A percentile compares a stretch with the other conserved stretches of the same genome.
These are phyloP conservation scores for Natrix natrix DNA, from an alignment of 2,797 vertebrate species.

Conservation along the genomic window DNA sequence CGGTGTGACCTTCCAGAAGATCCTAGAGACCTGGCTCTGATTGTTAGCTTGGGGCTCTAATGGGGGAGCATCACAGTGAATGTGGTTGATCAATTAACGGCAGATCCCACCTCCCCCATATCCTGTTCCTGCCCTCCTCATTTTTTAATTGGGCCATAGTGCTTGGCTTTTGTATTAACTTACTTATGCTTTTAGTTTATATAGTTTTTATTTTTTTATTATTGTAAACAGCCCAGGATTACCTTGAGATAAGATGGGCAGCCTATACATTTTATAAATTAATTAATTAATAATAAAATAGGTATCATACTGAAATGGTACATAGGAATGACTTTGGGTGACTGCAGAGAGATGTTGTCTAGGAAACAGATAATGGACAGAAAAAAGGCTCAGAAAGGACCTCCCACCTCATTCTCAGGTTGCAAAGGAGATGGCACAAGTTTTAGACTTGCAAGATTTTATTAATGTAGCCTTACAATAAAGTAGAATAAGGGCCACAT, in stretches of 20 bases:
- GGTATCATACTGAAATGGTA: neutral
- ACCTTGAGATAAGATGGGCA: neutral
- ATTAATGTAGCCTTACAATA: neutral
- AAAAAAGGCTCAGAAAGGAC: neutral
- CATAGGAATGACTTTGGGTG: neutral
- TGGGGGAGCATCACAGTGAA: neutral
- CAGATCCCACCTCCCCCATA: neutral
- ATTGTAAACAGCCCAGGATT: neutral
- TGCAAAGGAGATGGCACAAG: neutral
- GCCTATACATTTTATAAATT: neutral
- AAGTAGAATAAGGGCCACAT: neutral
- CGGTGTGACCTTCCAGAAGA: neutral
- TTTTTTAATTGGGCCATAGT: neutral
- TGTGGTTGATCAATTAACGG: neutral
- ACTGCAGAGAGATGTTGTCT: neutral
- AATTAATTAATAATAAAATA: neutral
- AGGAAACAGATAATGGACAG: neutral
- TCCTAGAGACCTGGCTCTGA: neutral
- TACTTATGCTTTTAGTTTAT: neutral
- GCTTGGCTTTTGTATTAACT: neutral
- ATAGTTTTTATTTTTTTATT: neutral
- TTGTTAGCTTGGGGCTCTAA: neutral
- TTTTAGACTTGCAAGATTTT: neutral
- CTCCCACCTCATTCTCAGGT: accelerated
- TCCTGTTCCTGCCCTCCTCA: neutral